These are phyloP conservation scores for Folsomia manolachei DNA, from an alignment of 2,888 invertebrate genomes.

Conservation along the genomic window DNA sequence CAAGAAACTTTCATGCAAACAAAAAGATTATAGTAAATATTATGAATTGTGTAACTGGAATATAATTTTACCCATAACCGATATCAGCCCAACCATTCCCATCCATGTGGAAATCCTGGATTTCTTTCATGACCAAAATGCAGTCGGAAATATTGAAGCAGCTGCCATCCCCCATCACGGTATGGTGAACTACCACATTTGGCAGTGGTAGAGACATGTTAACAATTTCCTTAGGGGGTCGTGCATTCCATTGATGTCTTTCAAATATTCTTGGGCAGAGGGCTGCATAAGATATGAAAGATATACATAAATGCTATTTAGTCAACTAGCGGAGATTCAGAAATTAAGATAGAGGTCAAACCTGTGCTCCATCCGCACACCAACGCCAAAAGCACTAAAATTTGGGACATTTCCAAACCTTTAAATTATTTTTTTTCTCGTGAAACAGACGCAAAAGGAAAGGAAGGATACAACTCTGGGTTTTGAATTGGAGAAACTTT, in stretches of 20 bases:
- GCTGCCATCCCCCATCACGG: conserved; percentile 46
- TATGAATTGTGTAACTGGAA: background rate
- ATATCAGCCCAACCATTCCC: conserved; percentile 58
- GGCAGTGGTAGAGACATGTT: conserved; percentile 61
- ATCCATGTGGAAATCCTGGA: conserved; percentile 66
- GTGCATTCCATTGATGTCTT: conserved; percentile 53
- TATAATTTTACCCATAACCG: conserved; percentile 58
- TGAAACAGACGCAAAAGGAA: too few species aligned
- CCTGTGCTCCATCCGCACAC: background rate
- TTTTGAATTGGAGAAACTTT: too few species aligned
- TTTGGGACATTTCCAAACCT: too few species aligned
- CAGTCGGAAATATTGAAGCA: conserved; percentile 68
- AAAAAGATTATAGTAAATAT: background rate
- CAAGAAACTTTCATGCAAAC: conserved; percentile 61
- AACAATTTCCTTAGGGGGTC: conserved; percentile 46
- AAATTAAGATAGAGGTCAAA: too few species aligned
- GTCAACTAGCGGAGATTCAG: too few species aligned
- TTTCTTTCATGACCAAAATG: conserved; percentile 61
- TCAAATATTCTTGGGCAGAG: background rate
- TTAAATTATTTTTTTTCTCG: too few species aligned
- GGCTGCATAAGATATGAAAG: too few species aligned
- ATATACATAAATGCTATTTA: too few species aligned
- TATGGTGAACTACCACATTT: conserved; percentile 66
- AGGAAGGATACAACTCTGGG: too few species aligned
- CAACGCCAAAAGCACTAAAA: too few species aligned